Evolutionary conservation across 1,140 invertebrate species (phyloP).

Genomic region (Drosophila nebulosa): DNA sequence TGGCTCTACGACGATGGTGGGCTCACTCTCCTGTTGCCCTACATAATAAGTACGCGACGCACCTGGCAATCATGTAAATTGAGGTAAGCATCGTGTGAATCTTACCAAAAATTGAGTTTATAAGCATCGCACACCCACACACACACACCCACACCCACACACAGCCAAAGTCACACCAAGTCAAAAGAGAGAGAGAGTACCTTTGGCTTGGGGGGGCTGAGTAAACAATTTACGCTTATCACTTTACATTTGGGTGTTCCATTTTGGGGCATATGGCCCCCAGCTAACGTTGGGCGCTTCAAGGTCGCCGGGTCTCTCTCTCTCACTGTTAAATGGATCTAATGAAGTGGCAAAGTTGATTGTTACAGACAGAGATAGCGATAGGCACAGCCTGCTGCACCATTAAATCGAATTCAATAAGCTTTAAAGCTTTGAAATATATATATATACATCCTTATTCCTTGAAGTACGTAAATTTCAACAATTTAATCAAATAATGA

Average conservation of each 20-base stretch:
- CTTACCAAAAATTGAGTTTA: neutral
- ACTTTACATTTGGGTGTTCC: neutral
- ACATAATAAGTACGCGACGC: slow-evolving; percentile 93
- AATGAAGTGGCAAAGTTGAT: slow-evolving; percentile 11
- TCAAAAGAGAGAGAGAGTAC: too few relatives aligned
- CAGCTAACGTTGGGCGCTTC: neutral
- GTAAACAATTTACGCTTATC: slow-evolving; percentile 3
- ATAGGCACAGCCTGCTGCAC: neutral
- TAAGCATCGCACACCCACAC: neutral
- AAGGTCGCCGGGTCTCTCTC: neutral
- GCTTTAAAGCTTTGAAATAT: neutral
- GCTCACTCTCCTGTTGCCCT: slow-evolving; percentile 91
- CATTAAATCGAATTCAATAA: slow-evolving; percentile 3
- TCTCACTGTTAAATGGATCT: slow-evolving; percentile 1
- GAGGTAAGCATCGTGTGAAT: slow-evolving; percentile 80
- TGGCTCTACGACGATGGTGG: slow-evolving; percentile 98
- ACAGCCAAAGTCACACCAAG: too few relatives aligned
- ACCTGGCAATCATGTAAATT: slow-evolving; percentile 94
- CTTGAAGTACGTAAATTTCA: neutral
- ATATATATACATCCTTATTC: neutral
- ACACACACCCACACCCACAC: too few relatives aligned
- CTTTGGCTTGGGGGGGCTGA: too few relatives aligned
- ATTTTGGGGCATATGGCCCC: neutral
- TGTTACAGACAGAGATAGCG: neutral
- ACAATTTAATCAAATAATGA: neutral